Conservation (phyloP, 37 sponge, comb jelly and placozoan species). For the Agelas oroides region DNA sequence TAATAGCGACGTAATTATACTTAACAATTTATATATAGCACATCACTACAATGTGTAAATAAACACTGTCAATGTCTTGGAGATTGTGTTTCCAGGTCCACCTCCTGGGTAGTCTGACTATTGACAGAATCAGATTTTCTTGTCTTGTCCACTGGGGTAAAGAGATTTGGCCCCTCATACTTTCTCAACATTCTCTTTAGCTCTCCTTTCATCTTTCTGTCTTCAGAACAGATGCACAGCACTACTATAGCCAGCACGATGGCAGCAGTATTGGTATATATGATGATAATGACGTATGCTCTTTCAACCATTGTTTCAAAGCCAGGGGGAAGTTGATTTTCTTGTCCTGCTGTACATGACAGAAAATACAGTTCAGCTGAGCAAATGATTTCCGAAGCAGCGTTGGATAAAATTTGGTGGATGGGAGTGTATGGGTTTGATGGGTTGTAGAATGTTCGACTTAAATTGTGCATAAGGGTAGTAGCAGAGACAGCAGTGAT, state of each 20-base stretch:
- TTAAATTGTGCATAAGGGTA: background rate
- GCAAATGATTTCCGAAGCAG: slow-evolving; percentile 14
- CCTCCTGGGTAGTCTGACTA: too few relatives aligned
- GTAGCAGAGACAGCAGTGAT: background rate
- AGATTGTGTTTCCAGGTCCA: too few relatives aligned
- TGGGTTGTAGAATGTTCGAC: background rate
- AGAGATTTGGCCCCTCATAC: background rate
- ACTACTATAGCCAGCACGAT: slow-evolving; percentile 6
- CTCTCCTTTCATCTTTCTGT: slow-evolving; percentile 17
- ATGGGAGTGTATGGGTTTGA: background rate
- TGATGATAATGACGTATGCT: slow-evolving; percentile 19
- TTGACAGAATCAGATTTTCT: background rate
- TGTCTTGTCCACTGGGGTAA: background rate
- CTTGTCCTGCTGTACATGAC: background rate
- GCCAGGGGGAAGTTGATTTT: background rate
- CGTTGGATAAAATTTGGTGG: slow-evolving; percentile 8
- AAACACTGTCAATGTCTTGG: too few relatives aligned
- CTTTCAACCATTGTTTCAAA: slow-evolving; percentile 18
- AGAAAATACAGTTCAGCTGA: background rate
- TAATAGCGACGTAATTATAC: too few relatives aligned
- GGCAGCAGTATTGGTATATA: background rate
- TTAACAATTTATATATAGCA: too few relatives aligned
- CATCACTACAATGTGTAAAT: too few relatives aligned
- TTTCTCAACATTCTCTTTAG: background rate
- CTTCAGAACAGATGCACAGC: slow-evolving; percentile 18